phyloP scores from a whole-genome alignment of 2,797 vertebrate species.

The Darevskia nairensis region DNA sequence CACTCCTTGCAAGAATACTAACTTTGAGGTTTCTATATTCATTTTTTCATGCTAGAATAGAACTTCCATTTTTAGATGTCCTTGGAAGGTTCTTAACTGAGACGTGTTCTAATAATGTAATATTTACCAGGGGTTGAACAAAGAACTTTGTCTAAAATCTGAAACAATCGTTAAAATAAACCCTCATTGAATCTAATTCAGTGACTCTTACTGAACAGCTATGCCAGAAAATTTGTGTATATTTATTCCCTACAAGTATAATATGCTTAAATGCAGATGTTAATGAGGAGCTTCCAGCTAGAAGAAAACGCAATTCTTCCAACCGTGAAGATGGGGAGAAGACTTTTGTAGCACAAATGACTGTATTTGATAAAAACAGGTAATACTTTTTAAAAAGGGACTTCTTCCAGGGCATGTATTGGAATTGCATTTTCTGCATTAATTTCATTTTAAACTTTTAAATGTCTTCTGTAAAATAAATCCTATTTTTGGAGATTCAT shows the following conservation, averaged over 20 bases:
- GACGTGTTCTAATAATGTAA: neutral
- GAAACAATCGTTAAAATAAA: neutral
- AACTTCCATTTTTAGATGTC: neutral
- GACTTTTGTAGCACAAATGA: conserved; percentile 97
- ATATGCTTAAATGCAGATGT: conserved; percentile 83
- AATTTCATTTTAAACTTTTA: neutral
- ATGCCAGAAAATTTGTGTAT: neutral
- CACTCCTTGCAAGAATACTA: neutral
- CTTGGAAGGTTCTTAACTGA: neutral
- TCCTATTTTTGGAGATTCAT: neutral
- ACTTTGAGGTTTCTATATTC: neutral
- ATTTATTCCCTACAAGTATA: neutral
- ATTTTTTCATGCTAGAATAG: neutral
- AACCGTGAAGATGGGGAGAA: conserved; percentile 92
- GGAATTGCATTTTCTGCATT: conserved; percentile 1
- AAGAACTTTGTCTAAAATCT: no score
- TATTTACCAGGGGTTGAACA: no score
- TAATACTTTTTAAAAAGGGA: conserved; percentile 62
- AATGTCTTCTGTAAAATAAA: neutral
- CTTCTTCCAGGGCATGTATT: conserved; percentile 22
- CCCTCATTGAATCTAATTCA: conserved; percentile 2
- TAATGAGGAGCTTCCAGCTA: conserved; percentile 86
- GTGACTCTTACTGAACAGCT: neutral
- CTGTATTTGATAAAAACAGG: conserved; percentile 99
- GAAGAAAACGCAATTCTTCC: conserved; percentile 90